Evolutionary conservation across 2,113 vertebrate genomes (phyloP).

Genomic region (Rattus rattus): DNA sequence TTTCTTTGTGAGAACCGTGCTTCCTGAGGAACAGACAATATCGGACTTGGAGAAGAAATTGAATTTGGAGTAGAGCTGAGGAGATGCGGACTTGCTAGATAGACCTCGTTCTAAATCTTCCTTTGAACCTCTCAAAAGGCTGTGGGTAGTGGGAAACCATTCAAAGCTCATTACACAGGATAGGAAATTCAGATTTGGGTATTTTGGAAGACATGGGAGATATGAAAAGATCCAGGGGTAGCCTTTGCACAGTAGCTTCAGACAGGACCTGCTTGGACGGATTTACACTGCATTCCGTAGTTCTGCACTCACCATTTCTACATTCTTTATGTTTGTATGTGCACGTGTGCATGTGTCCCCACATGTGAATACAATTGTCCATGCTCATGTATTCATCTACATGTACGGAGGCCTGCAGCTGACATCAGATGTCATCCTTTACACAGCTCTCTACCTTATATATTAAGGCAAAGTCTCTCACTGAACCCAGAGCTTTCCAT

Average conservation of each 20-base stretch:
- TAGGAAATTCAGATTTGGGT: background rate
- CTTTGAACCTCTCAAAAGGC: background rate
- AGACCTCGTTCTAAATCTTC: constrained; percentile 4
- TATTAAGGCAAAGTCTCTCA: background rate
- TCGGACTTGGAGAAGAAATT: background rate
- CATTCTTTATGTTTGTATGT: background rate
- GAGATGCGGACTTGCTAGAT: background rate
- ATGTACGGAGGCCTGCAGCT: background rate
- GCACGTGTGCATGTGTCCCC: background rate
- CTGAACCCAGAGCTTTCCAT: background rate
- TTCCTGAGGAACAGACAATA: background rate
- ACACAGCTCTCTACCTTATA: background rate
- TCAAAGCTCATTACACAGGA: background rate
- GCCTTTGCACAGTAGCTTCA: background rate
- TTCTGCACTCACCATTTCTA: background rate
- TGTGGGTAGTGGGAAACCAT: background rate
- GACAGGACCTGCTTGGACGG: background rate
- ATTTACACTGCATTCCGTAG: background rate
- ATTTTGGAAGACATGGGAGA: background rate
- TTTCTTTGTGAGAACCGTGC: constrained; percentile 66
- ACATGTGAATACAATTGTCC: background rate
- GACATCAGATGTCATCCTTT: background rate
- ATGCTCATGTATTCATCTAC: background rate
- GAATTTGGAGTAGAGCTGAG: constrained; percentile 19
- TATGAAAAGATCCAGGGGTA: background rate